These are phyloP conservation scores for Caenorhabditis angaria DNA, from an alignment of 2,888 invertebrate genomes.

Conservation along the genomic window DNA sequence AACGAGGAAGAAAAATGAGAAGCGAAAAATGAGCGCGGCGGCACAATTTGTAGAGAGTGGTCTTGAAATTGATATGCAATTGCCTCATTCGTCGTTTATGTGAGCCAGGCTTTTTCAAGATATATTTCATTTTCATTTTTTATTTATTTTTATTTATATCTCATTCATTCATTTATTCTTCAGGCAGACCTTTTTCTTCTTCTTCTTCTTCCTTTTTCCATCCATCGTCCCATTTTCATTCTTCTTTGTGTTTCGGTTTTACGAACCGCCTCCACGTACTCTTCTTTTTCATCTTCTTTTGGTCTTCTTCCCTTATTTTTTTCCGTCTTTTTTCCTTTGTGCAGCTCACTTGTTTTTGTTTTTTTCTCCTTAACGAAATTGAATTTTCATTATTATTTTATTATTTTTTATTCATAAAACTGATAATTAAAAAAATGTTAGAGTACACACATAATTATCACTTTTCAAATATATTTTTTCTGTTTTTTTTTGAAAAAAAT, in stretches of 20 bases:
- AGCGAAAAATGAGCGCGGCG: neutral
- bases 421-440: too few species aligned
- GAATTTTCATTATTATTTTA: neutral
- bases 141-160: neutral
- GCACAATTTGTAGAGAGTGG: slow-evolving; percentile 4
- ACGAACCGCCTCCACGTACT: too few species aligned
- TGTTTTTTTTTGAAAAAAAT: too few species aligned
- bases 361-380: neutral
- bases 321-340: neutral
- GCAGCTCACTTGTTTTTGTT: neutral
- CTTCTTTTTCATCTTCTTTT: neutral
- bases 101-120: neutral
- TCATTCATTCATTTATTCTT: neutral
- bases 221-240: too few species aligned
- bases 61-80: slow-evolving; percentile 4
- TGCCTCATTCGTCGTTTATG: neutral
- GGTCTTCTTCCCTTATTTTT: neutral
- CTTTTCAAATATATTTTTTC: too few species aligned
- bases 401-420: too few species aligned
- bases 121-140: neutral
- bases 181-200: neutral
- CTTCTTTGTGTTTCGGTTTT: too few species aligned
- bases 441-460: too few species aligned
- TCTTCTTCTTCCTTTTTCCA: neutral
- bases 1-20: neutral